Conservation (phyloP, 2,888 invertebrate genomes). For the Drosophila prolongata region DNA sequence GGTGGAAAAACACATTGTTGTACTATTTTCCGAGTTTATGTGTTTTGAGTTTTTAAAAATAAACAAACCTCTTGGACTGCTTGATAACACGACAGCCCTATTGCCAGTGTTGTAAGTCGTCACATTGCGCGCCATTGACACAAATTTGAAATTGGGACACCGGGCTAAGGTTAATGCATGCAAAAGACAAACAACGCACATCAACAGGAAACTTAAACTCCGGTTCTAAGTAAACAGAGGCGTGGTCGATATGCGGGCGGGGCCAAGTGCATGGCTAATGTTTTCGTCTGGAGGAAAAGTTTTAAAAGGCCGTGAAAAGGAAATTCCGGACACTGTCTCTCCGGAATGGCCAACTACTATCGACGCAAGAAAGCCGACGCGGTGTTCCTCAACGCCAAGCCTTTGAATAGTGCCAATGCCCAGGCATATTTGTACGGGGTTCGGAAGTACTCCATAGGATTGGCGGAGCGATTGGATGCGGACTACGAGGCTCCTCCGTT, state of each 20-base stretch:
- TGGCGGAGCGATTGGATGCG: constrained; percentile 75
- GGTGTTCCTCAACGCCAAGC: constrained; percentile 83
- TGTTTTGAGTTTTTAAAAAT: no score
- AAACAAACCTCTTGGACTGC: no score
- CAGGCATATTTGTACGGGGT: constrained; percentile 69
- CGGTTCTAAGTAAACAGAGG: constrained; percentile 58
- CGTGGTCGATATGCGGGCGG: constrained; percentile 49
- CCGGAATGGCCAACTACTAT: constrained; percentile 76
- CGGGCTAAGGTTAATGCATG: constrained; percentile 76
- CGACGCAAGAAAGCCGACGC: constrained; percentile 77
- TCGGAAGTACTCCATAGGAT: constrained; percentile 78
- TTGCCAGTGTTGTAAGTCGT: neutral
- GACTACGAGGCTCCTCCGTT: constrained; percentile 54
- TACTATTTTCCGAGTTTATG: no score
- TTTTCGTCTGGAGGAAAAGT: constrained; percentile 24
- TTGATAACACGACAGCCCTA: no score
- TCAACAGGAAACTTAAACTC: constrained; percentile 75
- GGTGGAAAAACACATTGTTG: no score
- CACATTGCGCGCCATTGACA: constrained; percentile 57
- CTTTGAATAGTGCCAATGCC: constrained; percentile 70
- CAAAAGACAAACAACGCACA: constrained; percentile 73
- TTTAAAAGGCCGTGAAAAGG: constrained; percentile 36
- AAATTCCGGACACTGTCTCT: constrained; percentile 54
- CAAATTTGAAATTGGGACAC: constrained; percentile 68
- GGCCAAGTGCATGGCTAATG: constrained; percentile 61